Conservation (phyloP, 2,888 invertebrate species). For the Melanostoma scalare region DNA sequence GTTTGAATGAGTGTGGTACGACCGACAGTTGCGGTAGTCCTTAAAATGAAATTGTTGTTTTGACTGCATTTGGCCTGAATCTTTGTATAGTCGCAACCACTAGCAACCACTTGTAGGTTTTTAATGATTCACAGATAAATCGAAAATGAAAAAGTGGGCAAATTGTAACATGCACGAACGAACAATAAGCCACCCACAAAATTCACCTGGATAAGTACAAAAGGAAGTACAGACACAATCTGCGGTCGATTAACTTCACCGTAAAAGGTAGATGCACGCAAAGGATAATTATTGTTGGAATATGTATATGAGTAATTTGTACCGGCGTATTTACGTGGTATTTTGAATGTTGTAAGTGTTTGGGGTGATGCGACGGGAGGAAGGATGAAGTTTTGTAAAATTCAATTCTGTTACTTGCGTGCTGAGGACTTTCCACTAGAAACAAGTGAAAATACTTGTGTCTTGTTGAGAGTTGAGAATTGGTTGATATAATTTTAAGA, state of each 20-base stretch:
- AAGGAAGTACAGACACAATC: neutral
- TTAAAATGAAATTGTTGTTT: slow-evolving; percentile 1
- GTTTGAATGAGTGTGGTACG: neutral
- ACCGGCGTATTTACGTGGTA: neutral
- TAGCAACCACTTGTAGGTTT: slow-evolving; percentile 45
- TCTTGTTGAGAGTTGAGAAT: slow-evolving; percentile 5
- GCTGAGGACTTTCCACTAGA: neutral
- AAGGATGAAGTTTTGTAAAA: neutral
- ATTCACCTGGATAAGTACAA: slow-evolving; percentile 8
- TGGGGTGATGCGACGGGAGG: neutral
- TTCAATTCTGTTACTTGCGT: neutral
- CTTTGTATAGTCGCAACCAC: slow-evolving; percentile 14
- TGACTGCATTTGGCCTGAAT: slow-evolving; percentile 28
- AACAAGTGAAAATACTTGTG: slow-evolving; percentile 1
- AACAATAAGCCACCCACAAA: neutral
- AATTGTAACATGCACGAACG: neutral
- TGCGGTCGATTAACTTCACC: slow-evolving; percentile 34
- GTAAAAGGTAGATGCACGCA: slow-evolving; percentile 46
- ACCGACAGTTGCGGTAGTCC: neutral
- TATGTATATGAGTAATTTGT: neutral
- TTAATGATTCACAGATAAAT: slow-evolving; percentile 46
- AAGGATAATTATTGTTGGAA: slow-evolving; percentile 37
- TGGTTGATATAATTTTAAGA: neutral
- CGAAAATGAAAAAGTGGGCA: slow-evolving; percentile 7
- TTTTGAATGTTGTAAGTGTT: neutral